Base-by-base conservation (phyloP, 2,797 vertebrate species). In the Pangasius krempfi region DNA sequence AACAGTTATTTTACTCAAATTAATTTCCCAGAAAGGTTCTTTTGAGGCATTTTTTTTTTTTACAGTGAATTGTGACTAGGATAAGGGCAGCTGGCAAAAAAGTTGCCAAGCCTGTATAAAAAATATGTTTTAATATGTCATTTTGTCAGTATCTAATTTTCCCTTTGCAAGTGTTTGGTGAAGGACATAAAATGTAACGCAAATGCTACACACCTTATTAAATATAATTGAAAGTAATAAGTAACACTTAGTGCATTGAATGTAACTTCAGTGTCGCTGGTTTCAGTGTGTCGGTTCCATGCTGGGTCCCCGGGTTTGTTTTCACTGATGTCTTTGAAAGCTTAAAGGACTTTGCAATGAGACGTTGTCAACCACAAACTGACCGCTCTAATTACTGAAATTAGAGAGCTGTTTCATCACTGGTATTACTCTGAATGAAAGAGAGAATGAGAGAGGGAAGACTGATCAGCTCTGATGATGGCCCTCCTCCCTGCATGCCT, bases 321-420 rank as follows among this genome's bases (percentile, higher is more conserved):
- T 89, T 68, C 88, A 83, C 81, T 44, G 54, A 50, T 68, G 86
- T 78, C 85, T 87, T 81, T 50, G 30, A 64, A 80, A 89, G 66
- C 88, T 84, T 85, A 78, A 89, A 84, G 86, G 86, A 79, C 75
- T 93, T 91, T 94, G 93, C 92, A 91, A 89, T 91, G 92, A 93
- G 92, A 92, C 58, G 86, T 94, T 94, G 95, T 95, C 96, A 95
- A 92, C 91, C 92, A 93, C 92, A 93, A 94, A 95, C 94, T 95
- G 95, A 94, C 94, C 94, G 91, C 90, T 92, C 89, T 96, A 97
- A 97, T 96, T 95, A 96, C 95, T 94, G 94, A 95, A 96, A 97
- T 97, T 96, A 96, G 93, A 90, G 90, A 50, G 93, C 94, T 94
- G 94, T 96, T 96, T 96, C 96, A 95, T 96, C 95, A 95, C 95